Conservation (phyloP, 2,797 vertebrate genomes). For the Falco naumanni region DNA sequence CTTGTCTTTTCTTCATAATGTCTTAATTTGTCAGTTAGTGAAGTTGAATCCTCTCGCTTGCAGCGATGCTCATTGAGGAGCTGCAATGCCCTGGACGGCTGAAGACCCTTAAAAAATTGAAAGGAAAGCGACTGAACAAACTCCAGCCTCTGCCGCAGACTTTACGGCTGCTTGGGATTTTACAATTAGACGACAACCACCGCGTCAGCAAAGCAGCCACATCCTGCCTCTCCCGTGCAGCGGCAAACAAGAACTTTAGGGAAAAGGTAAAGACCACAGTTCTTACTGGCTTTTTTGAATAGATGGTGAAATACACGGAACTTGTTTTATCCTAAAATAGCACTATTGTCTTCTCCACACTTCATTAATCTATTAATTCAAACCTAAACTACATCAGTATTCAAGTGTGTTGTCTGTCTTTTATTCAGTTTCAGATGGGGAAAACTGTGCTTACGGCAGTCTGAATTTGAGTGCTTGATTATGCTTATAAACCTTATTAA, state of each 20-base stretch:
- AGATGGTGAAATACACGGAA: not conserved
- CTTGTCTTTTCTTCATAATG: not conserved
- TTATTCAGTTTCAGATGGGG: accelerated
- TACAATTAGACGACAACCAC: conserved; percentile 87
- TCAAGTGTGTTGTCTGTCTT: not conserved
- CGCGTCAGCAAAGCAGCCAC: conserved; percentile 83
- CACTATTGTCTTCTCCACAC: accelerated
- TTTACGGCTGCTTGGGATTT: conserved; percentile 82
- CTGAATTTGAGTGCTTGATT: not conserved
- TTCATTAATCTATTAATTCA: not conserved
- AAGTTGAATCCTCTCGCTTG: not conserved
- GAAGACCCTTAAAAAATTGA: conserved; percentile 83
- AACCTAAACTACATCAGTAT: not conserved
- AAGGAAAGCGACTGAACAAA: conserved; percentile 79
- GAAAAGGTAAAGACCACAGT: conserved; percentile 78
- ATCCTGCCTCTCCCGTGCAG: conserved; percentile 77
- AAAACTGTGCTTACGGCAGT: not conserved
- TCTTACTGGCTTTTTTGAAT: not conserved
- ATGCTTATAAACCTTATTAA: no score
- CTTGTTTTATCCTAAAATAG: not conserved
- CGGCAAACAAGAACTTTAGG: conserved; percentile 80
- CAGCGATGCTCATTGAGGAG: conserved; percentile 85
- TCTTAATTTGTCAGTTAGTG: not conserved
- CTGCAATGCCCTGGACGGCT: conserved; percentile 82
- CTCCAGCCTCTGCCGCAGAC: conserved; percentile 88